phyloP scores from a whole-genome alignment of 2,797 vertebrate species.

The Molossus molossus region DNA sequence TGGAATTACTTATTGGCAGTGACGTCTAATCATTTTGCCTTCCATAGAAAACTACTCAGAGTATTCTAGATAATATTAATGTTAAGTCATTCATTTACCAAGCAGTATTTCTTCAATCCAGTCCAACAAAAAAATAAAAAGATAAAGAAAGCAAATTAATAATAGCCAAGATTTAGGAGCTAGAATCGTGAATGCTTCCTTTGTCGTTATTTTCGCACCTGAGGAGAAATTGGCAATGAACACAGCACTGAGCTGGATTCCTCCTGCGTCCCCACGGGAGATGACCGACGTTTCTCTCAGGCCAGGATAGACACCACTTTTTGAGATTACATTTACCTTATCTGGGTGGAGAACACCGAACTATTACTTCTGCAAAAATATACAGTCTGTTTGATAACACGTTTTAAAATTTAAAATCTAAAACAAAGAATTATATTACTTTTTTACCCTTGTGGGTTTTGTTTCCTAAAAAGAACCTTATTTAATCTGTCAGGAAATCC shows the following conservation, averaged over 20 bases:
- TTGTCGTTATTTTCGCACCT: not conserved
- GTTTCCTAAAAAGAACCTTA: not conserved
- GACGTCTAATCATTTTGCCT: not conserved
- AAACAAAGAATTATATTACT: constrained; percentile 4
- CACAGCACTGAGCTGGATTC: not conserved
- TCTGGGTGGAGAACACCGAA: not conserved
- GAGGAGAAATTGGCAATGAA: not conserved
- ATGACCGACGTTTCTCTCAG: not conserved
- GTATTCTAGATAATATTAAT: not conserved
- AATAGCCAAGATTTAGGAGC: not conserved
- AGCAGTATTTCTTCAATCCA: not conserved
- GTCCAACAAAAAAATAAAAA: not conserved
- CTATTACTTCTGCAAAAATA: not conserved
- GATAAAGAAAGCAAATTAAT: not conserved
- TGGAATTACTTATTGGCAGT: not conserved
- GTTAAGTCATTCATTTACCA: not conserved
- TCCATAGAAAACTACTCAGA: not conserved
- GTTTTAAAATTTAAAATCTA: constrained; percentile 26
- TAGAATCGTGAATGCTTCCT: not conserved
- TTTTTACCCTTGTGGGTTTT: not conserved
- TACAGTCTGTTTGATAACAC: not conserved
- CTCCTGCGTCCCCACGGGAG: not conserved
- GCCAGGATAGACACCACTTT: not conserved
- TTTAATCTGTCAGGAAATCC: not conserved
- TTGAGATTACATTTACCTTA: not conserved